Base-by-base conservation (phyloP, 2,113 vertebrate genomes). In the Otolemur garnettii region DNA sequence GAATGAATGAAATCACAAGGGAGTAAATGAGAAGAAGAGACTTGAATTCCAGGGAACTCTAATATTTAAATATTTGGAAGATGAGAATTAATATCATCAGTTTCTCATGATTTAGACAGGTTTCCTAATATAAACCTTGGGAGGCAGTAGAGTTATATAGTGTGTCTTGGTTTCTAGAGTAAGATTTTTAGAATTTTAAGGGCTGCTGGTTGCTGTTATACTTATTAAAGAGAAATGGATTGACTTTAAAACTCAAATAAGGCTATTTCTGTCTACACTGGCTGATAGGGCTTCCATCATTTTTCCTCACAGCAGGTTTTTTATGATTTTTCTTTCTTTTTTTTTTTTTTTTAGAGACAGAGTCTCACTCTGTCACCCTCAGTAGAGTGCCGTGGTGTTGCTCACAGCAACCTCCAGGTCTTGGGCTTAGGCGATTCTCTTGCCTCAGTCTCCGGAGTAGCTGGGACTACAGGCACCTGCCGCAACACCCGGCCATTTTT, bases 111-210 rank as follows among this genome's bases (percentile, higher is more conserved):
- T 85, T 93, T 86, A 62, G 15, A 94, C 15, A 93, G 1, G 0
- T 86, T 93, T 94, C n/a, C 69, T 90, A 91, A 6, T 6, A 75
- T 81, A 95, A 77, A 26, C 28, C 21, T 38, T 38, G 28, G 7
- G 21, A 77, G 22, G 1, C 42, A 62, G 28, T 12, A 91, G 13
- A 69, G 10, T 94, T 91, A 84, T 72, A 90, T 2, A 57, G 18
- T 72, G 2, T 78, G 7, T 30, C 14, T 85, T 94, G 6, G 8
- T 96, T 85, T 78, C 14, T 59, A 86, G 30, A 60, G 28, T 53
- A 14, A 95, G 12, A 82, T 83, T 89, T 95, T 69, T 87, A 86
- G 30, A 91, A 77, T 92, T 97, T 97, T 72, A 93, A 89, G 69
- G 19, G 33, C 2, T 79, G 3, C n/a, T 77, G 59, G 60, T 81